Percentiles rank a stretch among this genome's conserved stretches.
Evolutionary conservation across 2,888 invertebrate species (phyloP).

Genomic region (Pachydiplax longipennis): DNA sequence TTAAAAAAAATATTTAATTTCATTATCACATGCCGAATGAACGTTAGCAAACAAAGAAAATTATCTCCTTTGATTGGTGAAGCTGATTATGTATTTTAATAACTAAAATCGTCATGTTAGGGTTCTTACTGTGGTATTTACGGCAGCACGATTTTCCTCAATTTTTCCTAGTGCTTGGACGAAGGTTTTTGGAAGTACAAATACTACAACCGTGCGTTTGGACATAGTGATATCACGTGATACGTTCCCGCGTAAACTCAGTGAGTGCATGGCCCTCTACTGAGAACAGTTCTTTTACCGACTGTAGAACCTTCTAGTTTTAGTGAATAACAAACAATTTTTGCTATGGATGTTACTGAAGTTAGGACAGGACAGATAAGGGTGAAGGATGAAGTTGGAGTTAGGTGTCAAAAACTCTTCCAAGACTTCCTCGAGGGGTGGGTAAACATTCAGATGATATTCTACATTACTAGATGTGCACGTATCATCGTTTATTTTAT

Average conservation of each 20-base stretch:
- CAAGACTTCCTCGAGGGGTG: slow-evolving; percentile 96
- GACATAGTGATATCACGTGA: neutral
- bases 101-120: no score
- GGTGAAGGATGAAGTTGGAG: slow-evolving; percentile 90
- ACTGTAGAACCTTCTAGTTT: neutral
- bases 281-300: no score
- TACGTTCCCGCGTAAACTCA: neutral
- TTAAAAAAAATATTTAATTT: no score
- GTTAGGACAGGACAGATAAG: slow-evolving; percentile 75
- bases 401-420: slow-evolving; percentile 93
- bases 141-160: no score
- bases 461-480: neutral
- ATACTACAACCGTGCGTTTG: no score
- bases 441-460: slow-evolving; percentile 57
- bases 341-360: slow-evolving; percentile 81
- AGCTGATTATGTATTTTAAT: no score
- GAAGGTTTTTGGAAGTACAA: no score
- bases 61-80: no score
- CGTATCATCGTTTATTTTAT: neutral
- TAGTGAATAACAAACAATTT: neutral
- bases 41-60: no score
- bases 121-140: no score
- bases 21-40: no score
- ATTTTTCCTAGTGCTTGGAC: no score
- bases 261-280: neutral